Evolutionary conservation across 2,888 invertebrate species (phyloP), one percentile per base, ranked within the genome.

Genomic region (Drosophila falleni): DNA sequence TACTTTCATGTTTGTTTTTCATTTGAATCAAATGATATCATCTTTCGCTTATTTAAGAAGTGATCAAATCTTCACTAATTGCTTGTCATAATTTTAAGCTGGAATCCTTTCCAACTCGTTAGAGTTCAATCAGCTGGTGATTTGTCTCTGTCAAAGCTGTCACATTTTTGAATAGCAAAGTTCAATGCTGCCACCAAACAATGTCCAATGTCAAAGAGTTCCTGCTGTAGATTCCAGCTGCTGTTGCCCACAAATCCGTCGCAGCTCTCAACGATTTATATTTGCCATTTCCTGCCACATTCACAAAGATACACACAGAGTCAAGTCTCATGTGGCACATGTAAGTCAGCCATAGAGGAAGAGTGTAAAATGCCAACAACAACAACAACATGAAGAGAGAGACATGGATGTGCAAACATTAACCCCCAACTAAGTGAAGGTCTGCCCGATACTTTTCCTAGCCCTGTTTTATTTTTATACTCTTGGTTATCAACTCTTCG

Each of bases 261-360:
- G 65, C 44, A 62, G 61, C 56, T 71, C 58, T 64, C 39, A 49
- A 77, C 69, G 78, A 82, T 86, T 83, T 82, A 86, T 82, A 74
- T 83, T 64, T 65, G 76, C 81, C 79, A 84, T 84, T 81, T 77
- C 71, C 84, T 80, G 78, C 73, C 73, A 72, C 62, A 63, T 58
- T 49, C 39, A 37, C 51, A n/a, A 26, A 44, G 31, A 47, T 58
- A 54, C 39, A 37, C 51, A n/a, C 37, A 55, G 31, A 47, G 35
- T 13, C 46, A 37, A 64, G 64, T 58, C 58, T 53, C 37, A 44
- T 42, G 63, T 44, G 63, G 53, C 71, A 58, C 75, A 75, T 74
- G 68, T 63, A 71, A 68, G 70, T 74, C 61, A 59, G 70, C 55
- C 74, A 29, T 73, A 56, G 51, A 29, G 37, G 35, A 60, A 31